A percentile compares a stretch with the other conserved stretches of the same genome.
Evolutionary conservation across 2,797 vertebrate genomes (phyloP).

Genomic region (Cossypha dichroa): DNA sequence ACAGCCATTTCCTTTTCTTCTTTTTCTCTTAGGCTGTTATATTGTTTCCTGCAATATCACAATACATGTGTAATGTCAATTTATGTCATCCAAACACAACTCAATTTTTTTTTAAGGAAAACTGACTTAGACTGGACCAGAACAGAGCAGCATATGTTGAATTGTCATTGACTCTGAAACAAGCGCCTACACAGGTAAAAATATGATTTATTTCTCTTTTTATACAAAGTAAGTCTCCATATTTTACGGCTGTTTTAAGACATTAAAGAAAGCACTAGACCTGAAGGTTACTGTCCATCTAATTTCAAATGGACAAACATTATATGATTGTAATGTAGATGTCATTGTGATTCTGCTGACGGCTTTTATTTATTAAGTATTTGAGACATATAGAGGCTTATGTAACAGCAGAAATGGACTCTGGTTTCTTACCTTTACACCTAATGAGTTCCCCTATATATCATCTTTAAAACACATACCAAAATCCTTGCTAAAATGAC

Average conservation of each 20-base stretch:
- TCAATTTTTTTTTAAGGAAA: neutral
- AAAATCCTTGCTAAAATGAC: neutral
- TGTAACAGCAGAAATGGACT: neutral
- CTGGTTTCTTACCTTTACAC: neutral
- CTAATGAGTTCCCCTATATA: neutral
- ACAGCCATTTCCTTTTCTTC: neutral
- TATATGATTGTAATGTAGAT: neutral
- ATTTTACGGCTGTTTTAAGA: neutral
- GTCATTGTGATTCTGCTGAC: neutral
- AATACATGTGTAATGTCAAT: neutral
- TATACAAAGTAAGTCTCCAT: neutral
- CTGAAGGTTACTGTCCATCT: neutral
- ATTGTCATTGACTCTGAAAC: neutral
- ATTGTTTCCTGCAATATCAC: neutral
- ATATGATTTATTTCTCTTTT: neutral
- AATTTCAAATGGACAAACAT: neutral
- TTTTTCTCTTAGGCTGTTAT: neutral
- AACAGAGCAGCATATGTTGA: neutral
- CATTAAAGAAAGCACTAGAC: neutral
- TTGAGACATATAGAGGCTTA: neutral
- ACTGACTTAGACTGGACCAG: neutral
- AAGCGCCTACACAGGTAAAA: neutral
- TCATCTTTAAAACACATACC: neutral
- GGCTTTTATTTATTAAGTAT: neutral
- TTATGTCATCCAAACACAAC: neutral